Base-by-base conservation (phyloP, 1,140 invertebrate genomes). In the Apis dorsata region DNA sequence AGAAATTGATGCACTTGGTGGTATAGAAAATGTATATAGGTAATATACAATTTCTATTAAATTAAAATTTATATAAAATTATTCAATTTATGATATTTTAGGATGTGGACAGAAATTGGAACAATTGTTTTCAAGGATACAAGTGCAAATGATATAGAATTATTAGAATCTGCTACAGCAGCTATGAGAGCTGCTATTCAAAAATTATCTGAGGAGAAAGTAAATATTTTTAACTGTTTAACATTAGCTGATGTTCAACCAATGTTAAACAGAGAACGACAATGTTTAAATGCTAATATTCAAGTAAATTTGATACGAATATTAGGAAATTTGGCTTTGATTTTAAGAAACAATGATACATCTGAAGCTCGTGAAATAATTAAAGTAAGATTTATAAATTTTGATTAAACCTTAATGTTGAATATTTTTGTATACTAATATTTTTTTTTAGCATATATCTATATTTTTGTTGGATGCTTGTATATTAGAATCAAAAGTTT, bases 221-320 rank as follows among this genome's bases (percentile, higher is more conserved):
- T 90, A 70, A 91, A 91, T 85, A 68, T 93, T 21, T 94, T 94
- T 72, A 81, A 90, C 59, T 81, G 92, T 51, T 88, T 94, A 83
- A 93, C 86, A 0, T 77, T 92, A 60, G 82, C 78, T 34, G 93
- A 94, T 78, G 84, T 94, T 11, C 74, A 91, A 72, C 92, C 96
- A 79, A 95, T 97, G 90, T 93, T 96, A 59, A 94, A 95, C 69
- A 94, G 95, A 70, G 95, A 95, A 69, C 92, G 92, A 71, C 94
- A 95, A 34, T 95, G 95, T 86, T 82, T 93, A 59, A 93, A 95
- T 62, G 85, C 94, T 53, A 95, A 96, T 89, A 95, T 97, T 63
- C 94, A 95, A 81, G 95, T 95, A 2, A 97, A 97, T 91, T 93
- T 96, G 63, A 95, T 96, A n/a, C 93, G 96, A 73, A 96, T 96